Percentiles rank a stretch among this genome's conserved stretches.
Conservation (phyloP, 2,888 invertebrate genomes). For the Caenorhabditis sulstoni region DNA sequence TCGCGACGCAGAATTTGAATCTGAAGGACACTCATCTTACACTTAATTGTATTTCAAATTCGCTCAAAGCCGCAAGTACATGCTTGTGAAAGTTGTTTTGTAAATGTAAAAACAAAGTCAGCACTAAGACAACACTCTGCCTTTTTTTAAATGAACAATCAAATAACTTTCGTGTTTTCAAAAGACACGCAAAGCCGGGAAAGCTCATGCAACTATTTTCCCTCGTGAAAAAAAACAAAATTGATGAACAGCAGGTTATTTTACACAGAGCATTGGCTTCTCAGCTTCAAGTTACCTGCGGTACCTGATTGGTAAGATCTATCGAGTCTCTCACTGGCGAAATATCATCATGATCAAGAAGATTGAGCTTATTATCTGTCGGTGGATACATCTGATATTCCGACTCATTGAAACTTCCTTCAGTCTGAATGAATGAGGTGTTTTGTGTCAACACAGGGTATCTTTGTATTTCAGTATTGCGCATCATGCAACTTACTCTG, state of each 20-base stretch:
- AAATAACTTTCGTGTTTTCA: no score
- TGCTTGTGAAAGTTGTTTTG: constrained; percentile 17
- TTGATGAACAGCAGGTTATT: constrained; percentile 10
- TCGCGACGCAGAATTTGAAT: constrained; percentile 70
- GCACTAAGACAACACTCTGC: no score
- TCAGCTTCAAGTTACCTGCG: constrained; percentile 64
- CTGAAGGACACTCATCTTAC: constrained; percentile 27
- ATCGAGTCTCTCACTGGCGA: constrained; percentile 59
- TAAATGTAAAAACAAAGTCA: no score
- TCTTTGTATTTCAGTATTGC: no score
- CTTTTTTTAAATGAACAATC: no score
- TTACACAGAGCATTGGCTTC: background rate
- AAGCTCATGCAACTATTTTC: no score
- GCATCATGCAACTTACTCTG: constrained; percentile 73
- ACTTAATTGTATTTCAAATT: background rate
- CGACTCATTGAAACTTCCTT: constrained; percentile 70
- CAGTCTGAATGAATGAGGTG: constrained; percentile 50
- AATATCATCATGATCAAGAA: constrained; percentile 55
- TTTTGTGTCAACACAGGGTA: no score
- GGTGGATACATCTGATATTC: constrained; percentile 71
- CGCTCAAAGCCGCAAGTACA: constrained; percentile 41
- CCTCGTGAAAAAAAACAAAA: no score
- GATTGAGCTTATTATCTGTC: constrained; percentile 53
- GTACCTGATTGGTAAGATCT: constrained; percentile 59
- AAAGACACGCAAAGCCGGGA: no score